Base-by-base conservation (phyloP, 2,888 invertebrate genomes). In the Scaptomyza polygonia region DNA sequence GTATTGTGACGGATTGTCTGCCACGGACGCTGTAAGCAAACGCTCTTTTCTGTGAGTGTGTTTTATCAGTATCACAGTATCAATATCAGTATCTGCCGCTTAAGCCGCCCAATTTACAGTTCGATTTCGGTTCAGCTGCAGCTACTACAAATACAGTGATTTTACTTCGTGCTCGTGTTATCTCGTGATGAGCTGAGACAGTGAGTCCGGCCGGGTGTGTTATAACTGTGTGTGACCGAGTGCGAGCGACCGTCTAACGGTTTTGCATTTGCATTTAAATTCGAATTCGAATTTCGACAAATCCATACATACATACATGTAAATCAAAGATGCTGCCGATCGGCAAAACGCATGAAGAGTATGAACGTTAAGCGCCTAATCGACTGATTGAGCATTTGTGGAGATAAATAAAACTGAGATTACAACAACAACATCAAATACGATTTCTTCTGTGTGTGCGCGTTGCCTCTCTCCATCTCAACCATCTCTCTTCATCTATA, bases 1-100 rank as follows among this genome's bases (percentile, higher is more conserved):
- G 73, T 69, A 78, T 83, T 77, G 62, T 56, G 74, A 88, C 83
- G 79, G 89, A 80, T 68, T 65, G 63, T 61, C 57, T 59, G 78
- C 29, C 32, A 73, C 81, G 86, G 86, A 79, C 75, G 77, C 67
- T 64, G 18, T 32, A 16, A n/a, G 56, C 36, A 47, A 58, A 58
- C 64, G 44, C 53, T 43, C 36, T 12, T 5, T 18, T 25, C 16
- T 44, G 45, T 63, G 45, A 55, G 48, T 63, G 45, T 64, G 48
- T 44, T 45, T 57, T 63, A 72, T 63, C 67, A 67, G 54, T 54
- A 47, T 32, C 56, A 65, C 56, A 65, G 32, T 61, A 66, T 62
- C 65, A 67, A 51, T 55, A 49, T 54, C 34, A 49, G 45, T 61
- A 48, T 12, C 36, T 54, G 36, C 25, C 49, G 44, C 42, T 42